Percentiles rank a stretch among this genome's conserved stretches.
These are phyloP conservation scores for Synanthedon tipuliformis DNA, from an alignment of 2,888 invertebrate genomes.

Conservation along the genomic window DNA sequence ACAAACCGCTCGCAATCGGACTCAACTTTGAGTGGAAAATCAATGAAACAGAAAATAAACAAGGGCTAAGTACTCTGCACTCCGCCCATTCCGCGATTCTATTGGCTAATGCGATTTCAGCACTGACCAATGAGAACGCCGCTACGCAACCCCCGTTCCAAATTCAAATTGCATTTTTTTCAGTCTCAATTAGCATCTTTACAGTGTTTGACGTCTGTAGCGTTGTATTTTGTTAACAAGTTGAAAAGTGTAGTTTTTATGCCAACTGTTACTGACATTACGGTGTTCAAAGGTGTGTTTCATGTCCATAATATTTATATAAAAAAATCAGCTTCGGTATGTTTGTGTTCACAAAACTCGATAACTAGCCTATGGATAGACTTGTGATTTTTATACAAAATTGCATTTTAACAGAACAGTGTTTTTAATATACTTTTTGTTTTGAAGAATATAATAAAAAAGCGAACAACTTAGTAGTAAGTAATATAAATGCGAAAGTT, in stretches of 20 bases:
- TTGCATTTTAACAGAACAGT: too few species aligned
- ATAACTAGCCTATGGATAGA: too few species aligned
- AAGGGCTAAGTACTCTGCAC: conserved; percentile 7
- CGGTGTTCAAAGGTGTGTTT: not conserved
- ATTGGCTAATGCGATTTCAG: conserved; percentile 26
- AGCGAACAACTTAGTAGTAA: too few species aligned
- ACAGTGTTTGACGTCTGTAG: not conserved
- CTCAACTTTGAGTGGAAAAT: not conserved
- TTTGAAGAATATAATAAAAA: too few species aligned
- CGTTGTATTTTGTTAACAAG: conserved; percentile 1
- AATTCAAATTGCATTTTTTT: conserved; percentile 35
- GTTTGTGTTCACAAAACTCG: too few species aligned
- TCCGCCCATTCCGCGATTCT: conserved; percentile 16
- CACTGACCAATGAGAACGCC: conserved; percentile 31
- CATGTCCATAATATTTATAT: too few species aligned
- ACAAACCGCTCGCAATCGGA: too few species aligned
- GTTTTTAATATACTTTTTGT: too few species aligned
- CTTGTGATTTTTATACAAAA: too few species aligned
- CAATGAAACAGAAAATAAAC: not conserved
- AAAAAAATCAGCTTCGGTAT: too few species aligned
- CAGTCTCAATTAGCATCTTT: conserved; percentile 25
- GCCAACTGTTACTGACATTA: conserved; percentile 48
- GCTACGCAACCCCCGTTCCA: conserved; percentile 32
- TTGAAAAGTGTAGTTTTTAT: conserved; percentile 27
- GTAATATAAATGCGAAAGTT: too few species aligned